Conservation (phyloP, 2,888 invertebrate species). For the Thumatha senex region DNA sequence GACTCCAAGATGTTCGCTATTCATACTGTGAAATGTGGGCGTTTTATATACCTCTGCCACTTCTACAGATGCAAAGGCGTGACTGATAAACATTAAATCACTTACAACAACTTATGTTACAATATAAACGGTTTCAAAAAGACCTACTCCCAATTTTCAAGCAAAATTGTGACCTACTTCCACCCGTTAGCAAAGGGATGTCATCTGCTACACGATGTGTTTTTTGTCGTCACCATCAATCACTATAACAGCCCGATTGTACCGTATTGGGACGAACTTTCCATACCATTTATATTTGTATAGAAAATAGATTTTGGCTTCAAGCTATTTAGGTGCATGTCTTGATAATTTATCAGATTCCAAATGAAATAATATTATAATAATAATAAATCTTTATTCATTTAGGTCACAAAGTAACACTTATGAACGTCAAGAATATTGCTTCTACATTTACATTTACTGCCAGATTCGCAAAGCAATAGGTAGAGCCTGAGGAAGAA, state of each 20-base stretch:
- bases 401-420: too few relatives aligned
- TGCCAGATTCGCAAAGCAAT: too few relatives aligned
- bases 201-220: conserved; percentile 15
- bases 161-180: conserved; percentile 23
- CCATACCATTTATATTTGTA: neutral
- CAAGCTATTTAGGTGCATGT: neutral
- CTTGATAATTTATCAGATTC: neutral
- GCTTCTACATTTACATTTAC: too few relatives aligned
- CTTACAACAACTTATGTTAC: neutral
- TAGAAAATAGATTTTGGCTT: neutral
- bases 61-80: too few relatives aligned
- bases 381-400: neutral
- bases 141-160: too few relatives aligned
- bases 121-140: neutral
- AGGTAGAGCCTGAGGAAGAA: too few relatives aligned
- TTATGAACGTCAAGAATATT: too few relatives aligned
- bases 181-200: conserved; percentile 10
- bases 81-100: too few relatives aligned
- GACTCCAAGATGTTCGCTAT: too few relatives aligned
- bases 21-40: too few relatives aligned
- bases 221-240: conserved; percentile 13
- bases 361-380: neutral
- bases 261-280: conserved; percentile 3
- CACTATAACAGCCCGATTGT: conserved; percentile 9
- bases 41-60: too few relatives aligned